phyloP scores from a whole-genome alignment of 1,140 invertebrate species.

The Dendrolimus kikuchii region DNA sequence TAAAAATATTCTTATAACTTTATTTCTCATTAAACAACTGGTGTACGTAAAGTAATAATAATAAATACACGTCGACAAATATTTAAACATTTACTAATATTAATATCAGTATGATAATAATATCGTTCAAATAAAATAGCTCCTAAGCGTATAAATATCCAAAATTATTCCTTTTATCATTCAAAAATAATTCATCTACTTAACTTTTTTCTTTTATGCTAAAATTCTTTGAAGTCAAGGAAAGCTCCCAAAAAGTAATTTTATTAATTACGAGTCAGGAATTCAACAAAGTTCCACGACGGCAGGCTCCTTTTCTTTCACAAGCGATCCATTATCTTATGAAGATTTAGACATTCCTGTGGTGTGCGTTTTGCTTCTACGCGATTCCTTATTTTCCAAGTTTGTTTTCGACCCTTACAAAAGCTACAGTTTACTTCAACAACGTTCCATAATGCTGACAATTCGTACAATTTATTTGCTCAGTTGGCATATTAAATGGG shows the following conservation, averaged over 20 bases:
- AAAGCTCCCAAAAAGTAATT: constrained; percentile 72
- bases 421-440: neutral
- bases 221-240: constrained; percentile 70
- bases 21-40: too few relatives aligned
- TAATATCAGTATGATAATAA: neutral
- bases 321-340: constrained; percentile 70
- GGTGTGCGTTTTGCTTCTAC: constrained; percentile 27
- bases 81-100: too few relatives aligned
- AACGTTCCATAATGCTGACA: constrained; percentile 1
- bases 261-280: constrained; percentile 72
- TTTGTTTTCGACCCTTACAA: neutral
- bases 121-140: constrained; percentile 26
- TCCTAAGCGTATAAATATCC: constrained; percentile 59
- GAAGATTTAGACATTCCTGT: constrained; percentile 71
- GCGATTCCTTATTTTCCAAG: neutral
- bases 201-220: constrained; percentile 70
- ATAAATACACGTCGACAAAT: too few relatives aligned
- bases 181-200: constrained; percentile 70
- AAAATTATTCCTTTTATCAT: constrained; percentile 68
- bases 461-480: neutral
- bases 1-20: too few relatives aligned
- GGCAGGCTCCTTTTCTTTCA: constrained; percentile 63
- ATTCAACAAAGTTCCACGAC: constrained; percentile 68
- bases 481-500: neutral
- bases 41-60: too few relatives aligned